Conservation (phyloP, 1,140 invertebrate genomes). For the Drosophila mojavensis region DNA sequence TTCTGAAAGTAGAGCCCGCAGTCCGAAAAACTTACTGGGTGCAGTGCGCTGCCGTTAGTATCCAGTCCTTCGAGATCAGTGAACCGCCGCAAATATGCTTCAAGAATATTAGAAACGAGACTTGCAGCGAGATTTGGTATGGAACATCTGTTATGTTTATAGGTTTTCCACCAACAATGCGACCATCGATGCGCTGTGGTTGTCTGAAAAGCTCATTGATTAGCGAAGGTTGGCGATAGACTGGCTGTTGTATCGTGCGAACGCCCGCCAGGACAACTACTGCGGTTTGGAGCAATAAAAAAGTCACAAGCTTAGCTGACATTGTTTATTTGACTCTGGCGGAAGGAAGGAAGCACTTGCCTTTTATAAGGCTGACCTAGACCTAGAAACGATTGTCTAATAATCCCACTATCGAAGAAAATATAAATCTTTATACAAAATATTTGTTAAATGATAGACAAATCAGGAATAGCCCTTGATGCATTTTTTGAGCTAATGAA, state of each 20-base stretch:
- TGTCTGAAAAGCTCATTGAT: slow-evolving; percentile 39
- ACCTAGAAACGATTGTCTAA: no score
- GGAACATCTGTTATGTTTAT: slow-evolving; percentile 84
- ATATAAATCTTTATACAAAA: background rate
- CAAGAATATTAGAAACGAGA: slow-evolving; percentile 66
- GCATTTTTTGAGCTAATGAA: no score
- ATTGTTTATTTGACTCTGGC: background rate
- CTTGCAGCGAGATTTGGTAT: slow-evolving; percentile 80
- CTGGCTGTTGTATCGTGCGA: slow-evolving; percentile 26
- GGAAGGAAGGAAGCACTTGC: background rate
- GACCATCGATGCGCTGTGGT: slow-evolving; percentile 72
- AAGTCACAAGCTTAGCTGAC: background rate
- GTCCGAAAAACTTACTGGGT: slow-evolving; percentile 79
- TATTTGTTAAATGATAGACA: background rate
- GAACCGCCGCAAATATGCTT: slow-evolving; percentile 87
- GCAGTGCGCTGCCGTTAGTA: slow-evolving; percentile 86
- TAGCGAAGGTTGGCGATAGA: background rate
- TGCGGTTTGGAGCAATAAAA: slow-evolving; percentile 53
- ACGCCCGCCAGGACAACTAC: slow-evolving; percentile 54
- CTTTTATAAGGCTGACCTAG: slow-evolving; percentile 32
- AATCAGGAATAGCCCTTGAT: no score
- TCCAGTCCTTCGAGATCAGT: slow-evolving; percentile 86
- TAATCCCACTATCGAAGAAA: background rate
- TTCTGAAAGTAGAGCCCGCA: background rate
- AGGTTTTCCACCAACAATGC: slow-evolving; percentile 84